Percentiles rank a stretch among this genome's conserved stretches.
Conservation (phyloP, 2,797 vertebrate genomes). For the Denticeps clupeoides region DNA sequence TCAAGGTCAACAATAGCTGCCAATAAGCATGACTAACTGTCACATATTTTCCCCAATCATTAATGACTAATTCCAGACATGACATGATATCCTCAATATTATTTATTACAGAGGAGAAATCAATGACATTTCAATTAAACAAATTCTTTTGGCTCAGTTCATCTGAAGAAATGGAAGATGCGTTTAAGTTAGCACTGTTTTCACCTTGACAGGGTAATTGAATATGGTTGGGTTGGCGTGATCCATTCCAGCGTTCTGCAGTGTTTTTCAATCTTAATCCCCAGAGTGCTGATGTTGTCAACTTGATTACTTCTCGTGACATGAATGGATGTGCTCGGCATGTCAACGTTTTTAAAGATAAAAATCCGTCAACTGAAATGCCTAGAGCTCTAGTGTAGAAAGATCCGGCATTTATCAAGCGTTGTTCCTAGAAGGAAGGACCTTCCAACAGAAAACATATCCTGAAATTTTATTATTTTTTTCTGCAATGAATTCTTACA, state of each 20-base stretch:
- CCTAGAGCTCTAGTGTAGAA: slow-evolving; percentile 33
- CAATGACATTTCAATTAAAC: slow-evolving; percentile 48
- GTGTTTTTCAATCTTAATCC: slow-evolving; percentile 49
- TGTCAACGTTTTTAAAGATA: slow-evolving; percentile 50
- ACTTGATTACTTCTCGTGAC: slow-evolving; percentile 53
- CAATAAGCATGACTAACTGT: slow-evolving; percentile 43
- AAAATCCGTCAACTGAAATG: slow-evolving; percentile 51
- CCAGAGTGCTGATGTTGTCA: slow-evolving; percentile 59
- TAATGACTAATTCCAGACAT: slow-evolving; percentile 40
- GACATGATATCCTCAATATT: slow-evolving; percentile 38
- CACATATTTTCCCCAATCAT: slow-evolving; percentile 43
- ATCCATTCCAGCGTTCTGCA: slow-evolving; percentile 37
- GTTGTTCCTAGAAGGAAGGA: too few species aligned
- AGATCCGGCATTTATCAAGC: too few species aligned
- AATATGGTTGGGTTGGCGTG: slow-evolving; percentile 46
- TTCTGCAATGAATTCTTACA: too few species aligned
- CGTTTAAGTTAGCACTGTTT: slow-evolving; percentile 39
- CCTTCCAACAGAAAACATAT: too few species aligned
- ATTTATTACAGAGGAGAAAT: slow-evolving; percentile 45
- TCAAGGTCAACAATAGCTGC: slow-evolving; percentile 45
- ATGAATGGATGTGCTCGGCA: slow-evolving; percentile 52
- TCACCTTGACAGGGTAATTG: slow-evolving; percentile 34
- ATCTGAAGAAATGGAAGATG: too few species aligned
- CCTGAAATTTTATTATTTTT: too few species aligned
- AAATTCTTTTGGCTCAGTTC: slow-evolving; percentile 18